Percentiles rank a stretch among this genome's conserved stretches.
These are phyloP conservation scores for Watsonalla binaria DNA, from an alignment of 2,888 invertebrate species.

Conservation along the genomic window DNA sequence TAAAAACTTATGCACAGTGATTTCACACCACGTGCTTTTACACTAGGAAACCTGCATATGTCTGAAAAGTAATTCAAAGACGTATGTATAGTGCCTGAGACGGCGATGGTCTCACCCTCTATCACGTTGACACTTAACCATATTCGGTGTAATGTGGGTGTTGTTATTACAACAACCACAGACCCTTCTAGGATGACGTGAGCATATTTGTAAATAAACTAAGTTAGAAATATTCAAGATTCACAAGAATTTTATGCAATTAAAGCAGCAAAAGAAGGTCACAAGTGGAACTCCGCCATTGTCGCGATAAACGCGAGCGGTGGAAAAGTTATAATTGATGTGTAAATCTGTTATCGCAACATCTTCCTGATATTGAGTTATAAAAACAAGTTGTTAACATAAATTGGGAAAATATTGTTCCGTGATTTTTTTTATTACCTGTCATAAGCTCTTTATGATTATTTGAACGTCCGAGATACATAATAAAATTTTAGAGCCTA, in stretches of 20 bases:
- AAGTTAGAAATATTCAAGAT: too few relatives aligned
- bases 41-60: too few relatives aligned
- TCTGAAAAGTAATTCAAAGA: too few relatives aligned
- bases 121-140: too few relatives aligned
- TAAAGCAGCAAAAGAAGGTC: slow-evolving; percentile 16
- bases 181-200: too few relatives aligned
- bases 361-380: slow-evolving; percentile 60
- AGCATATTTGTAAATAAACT: too few relatives aligned
- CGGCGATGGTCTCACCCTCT: too few relatives aligned
- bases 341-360: slow-evolving; percentile 63
- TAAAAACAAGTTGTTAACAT: slow-evolving; percentile 71
- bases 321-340: slow-evolving; percentile 61
- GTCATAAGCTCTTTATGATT: slow-evolving; percentile 70
- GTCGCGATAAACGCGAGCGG: slow-evolving; percentile 35
- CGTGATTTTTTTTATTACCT: slow-evolving; percentile 61
- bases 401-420: slow-evolving; percentile 71
- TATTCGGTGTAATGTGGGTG: too few relatives aligned
- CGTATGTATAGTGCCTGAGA: too few relatives aligned
- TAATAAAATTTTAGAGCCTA: slow-evolving; percentile 65
- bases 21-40: too few relatives aligned
- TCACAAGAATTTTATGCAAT: slow-evolving; percentile 7
- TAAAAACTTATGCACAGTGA: too few relatives aligned
- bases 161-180: too few relatives aligned
- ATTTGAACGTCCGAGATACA: slow-evolving; percentile 63
- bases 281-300: slow-evolving; percentile 21